A percentile compares a stretch with the other conserved stretches of the same genome.
These are phyloP conservation scores for Bradypus variegatus DNA, from an alignment of 2,797 vertebrate species.

Conservation along the genomic window DNA sequence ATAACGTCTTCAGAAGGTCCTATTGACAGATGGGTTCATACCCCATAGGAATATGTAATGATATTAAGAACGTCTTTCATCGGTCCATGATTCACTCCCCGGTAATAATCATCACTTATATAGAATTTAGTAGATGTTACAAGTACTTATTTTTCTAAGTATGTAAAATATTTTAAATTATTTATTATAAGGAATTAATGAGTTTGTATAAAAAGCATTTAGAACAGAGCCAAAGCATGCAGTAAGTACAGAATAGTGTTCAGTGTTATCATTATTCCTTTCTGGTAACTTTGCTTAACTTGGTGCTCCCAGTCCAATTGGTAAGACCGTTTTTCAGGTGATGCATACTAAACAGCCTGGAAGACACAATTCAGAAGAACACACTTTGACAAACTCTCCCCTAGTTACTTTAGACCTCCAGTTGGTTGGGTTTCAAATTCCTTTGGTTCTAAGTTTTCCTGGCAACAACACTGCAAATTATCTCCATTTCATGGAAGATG, in stretches of 20 bases:
- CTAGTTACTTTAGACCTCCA: neutral
- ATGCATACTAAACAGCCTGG: accelerated
- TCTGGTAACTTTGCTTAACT: neutral
- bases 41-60: too few species aligned
- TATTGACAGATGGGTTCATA: too few species aligned
- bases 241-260: neutral
- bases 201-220: neutral
- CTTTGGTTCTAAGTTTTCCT: neutral
- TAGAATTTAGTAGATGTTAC: neutral
- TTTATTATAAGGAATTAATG: neutral
- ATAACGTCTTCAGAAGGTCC: too few species aligned
- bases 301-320: neutral
- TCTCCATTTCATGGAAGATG: neutral
- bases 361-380: neutral
- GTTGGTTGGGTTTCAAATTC: neutral
- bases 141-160: neutral
- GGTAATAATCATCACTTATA: neutral
- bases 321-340: neutral
- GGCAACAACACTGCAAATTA: neutral
- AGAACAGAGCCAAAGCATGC: neutral
- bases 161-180: neutral
- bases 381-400: neutral
- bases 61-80: too few species aligned
- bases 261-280: neutral
- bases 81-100: too few species aligned